phyloP scores from a whole-genome alignment of 1,140 invertebrate genomes.

The Chymomyza costata region DNA sequence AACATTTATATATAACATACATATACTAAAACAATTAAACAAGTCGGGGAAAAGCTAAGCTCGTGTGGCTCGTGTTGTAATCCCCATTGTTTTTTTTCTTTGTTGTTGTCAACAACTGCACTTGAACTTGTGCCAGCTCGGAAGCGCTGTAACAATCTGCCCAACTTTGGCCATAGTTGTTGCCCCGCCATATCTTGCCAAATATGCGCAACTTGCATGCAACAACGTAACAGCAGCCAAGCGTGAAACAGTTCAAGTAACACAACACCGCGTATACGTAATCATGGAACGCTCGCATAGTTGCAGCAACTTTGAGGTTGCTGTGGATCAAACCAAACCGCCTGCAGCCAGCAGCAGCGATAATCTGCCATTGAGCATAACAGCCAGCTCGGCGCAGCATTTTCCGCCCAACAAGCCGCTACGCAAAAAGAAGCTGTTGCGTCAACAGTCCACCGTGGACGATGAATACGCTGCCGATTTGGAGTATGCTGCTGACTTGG shows the following conservation, averaged over 20 bases:
- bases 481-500: constrained; percentile 58
- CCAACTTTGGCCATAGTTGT: constrained; percentile 8
- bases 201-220: constrained; percentile 48
- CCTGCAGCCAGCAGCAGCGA: constrained; percentile 44
- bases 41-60: constrained; percentile 18
- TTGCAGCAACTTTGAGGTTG: constrained; percentile 53
- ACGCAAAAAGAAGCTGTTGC: constrained; percentile 48
- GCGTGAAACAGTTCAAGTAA: constrained; percentile 32
- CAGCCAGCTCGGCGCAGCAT: constrained; percentile 16
- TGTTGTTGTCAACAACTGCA: constrained; percentile 1
- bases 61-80: constrained; percentile 3
- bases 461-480: constrained; percentile 27
- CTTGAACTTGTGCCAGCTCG: too few species aligned
- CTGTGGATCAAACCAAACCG: constrained; percentile 5
- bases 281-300: constrained; percentile 58
- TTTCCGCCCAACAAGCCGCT: constrained; percentile 54
- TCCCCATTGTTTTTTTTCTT: too few species aligned
- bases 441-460: constrained; percentile 40
- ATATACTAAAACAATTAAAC: constrained; percentile 17
- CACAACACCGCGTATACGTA: neutral
- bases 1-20: too few species aligned
- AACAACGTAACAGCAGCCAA: neutral
- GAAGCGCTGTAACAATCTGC: too few species aligned
- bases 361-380: constrained; percentile 30
- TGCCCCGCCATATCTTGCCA: constrained; percentile 46